A percentile compares a stretch with the other conserved stretches of the same genome.
phyloP scores from a whole-genome alignment of 2,113 vertebrate species.

The Tautogolabrus adspersus region DNA sequence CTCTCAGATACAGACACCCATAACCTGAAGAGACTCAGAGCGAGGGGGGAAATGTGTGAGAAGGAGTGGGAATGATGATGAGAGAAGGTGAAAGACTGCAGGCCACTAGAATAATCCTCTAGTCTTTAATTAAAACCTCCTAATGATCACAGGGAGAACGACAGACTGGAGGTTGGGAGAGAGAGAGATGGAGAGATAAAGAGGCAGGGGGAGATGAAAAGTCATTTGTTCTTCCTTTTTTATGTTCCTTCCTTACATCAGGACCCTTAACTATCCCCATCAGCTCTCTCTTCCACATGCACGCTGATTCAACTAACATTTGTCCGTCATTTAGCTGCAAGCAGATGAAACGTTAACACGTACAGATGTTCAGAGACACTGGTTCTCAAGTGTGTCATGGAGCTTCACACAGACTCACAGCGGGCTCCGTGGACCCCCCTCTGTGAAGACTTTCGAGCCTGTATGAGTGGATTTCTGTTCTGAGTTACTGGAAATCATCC shows the following conservation, averaged over 20 bases:
- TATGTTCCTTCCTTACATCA: conserved; percentile 16
- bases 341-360: conserved; percentile 23
- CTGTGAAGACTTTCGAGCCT: conserved; percentile 1
- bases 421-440: background rate
- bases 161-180: conserved; percentile 42
- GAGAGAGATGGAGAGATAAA: conserved; percentile 36
- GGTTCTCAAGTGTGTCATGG: conserved; percentile 3
- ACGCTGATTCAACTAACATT: conserved; percentile 15
- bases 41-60: conserved; percentile 32
- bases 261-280: conserved; percentile 29
- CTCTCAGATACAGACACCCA: conserved; percentile 22
- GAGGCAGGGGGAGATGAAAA: conserved; percentile 36
- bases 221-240: conserved; percentile 9
- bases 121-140: conserved; percentile 81
- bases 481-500: background rate
- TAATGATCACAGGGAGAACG: conserved; percentile 73
- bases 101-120: conserved; percentile 71
- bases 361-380: conserved; percentile 18
- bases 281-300: background rate
- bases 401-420: conserved; percentile 9
- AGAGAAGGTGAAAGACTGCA: conserved; percentile 67
- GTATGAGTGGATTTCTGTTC: background rate
- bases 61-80: conserved; percentile 61
- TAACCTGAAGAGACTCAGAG: conserved; percentile 53
- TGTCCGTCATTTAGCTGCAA: conserved; percentile 15